Evolutionary conservation across 2,888 invertebrate genomes (phyloP).

Genomic region (Plusia festucae): DNA sequence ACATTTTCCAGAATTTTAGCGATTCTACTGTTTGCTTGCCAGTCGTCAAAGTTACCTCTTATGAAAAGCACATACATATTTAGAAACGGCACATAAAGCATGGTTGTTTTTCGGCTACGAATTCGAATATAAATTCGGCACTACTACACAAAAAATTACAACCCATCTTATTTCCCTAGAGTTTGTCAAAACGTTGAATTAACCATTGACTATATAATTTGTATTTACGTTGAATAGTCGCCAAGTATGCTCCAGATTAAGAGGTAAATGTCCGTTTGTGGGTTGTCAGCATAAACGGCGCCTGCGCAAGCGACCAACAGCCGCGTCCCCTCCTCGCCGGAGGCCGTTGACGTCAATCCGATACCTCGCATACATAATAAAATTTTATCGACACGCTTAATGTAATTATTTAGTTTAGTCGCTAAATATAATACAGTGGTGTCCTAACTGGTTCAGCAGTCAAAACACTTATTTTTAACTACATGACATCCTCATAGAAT

Average conservation of each 20-base stretch:
- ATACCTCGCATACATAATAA: slow-evolving; percentile 64
- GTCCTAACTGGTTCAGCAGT: background rate
- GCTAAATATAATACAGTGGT: slow-evolving; percentile 42
- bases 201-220: slow-evolving; percentile 36
- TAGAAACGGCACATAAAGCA: background rate
- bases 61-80: background rate
- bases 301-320: slow-evolving; percentile 38
- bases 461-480: background rate
- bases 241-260: slow-evolving; percentile 53
- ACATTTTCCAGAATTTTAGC: background rate
- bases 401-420: slow-evolving; percentile 59
- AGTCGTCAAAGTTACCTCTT: background rate
- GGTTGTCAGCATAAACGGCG: slow-evolving; percentile 53
- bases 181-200: slow-evolving; percentile 41
- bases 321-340: slow-evolving; percentile 34
- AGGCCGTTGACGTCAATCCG: slow-evolving; percentile 68
- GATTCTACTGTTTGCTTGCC: background rate
- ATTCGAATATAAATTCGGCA: slow-evolving; percentile 17
- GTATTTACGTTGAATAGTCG: slow-evolving; percentile 39
- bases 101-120: slow-evolving; percentile 7
- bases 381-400: slow-evolving; percentile 58
- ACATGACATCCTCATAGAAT: background rate
- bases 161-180: slow-evolving; percentile 22
- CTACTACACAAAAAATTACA: slow-evolving; percentile 15
- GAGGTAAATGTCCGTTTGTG: slow-evolving; percentile 59